Base-by-base conservation (phyloP, 2,888 invertebrate genomes). In the Polymixis lichenea region DNA sequence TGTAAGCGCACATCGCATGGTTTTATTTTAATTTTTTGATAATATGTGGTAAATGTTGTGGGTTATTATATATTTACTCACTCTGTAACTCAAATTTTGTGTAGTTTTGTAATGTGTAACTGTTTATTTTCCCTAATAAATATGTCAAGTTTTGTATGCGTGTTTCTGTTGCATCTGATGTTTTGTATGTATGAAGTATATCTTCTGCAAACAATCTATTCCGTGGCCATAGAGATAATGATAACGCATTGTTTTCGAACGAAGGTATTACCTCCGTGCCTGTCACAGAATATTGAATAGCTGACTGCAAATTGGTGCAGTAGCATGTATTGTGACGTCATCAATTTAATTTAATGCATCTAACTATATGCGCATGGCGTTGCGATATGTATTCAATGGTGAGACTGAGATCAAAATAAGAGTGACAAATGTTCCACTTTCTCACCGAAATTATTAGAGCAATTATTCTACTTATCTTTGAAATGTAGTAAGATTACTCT, bases 221-320 rank as follows among this genome's bases (percentile, higher is more conserved):
- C 25, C 53, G 32, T 67, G 66, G 9, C 13, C 25, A 15, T 69
- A 72, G 15, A 77, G 53, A 77, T 64, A 66, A 75, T 75, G 60
- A 58, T 74, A 69, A 75, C 62, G 84, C 80, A 75, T 79, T 80
- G 82, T 83, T 67, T 83, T 83, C 61, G 61, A 70, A 58, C 66
- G 69, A 55, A 28, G 61, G 61, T 62, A 83, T 78, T 73, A 82
- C 58, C 61, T 66, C 55, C 25, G 61, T 75, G 53, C 15, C 49
- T 58, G 69, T 61, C 25, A 49, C 79, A 58, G 83, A 83, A 82
- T 82, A 82, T 83, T 62, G 84, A 82, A 38, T 66, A 19, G 60
- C 25, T 46, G 49, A 69, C 56, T 56, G 56, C 13, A 69, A 82
- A 82, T 62, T 83, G 56, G 80, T 75, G 69, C 80, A 79, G 73